These are phyloP conservation scores for Cacoxenus indagator DNA, from an alignment of 2,888 invertebrate genomes.

Conservation along the genomic window DNA sequence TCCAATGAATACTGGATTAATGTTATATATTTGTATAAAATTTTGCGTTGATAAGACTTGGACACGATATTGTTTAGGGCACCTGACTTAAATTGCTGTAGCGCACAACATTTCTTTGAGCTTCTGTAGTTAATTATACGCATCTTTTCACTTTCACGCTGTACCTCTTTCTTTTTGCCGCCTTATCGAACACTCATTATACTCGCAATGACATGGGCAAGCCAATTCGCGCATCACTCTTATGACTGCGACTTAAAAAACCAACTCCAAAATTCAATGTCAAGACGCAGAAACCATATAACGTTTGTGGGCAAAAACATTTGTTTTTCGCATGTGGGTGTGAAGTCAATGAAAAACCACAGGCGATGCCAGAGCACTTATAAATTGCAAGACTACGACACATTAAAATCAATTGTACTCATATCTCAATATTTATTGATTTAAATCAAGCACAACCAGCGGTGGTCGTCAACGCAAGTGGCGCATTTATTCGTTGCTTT, in stretches of 20 bases:
- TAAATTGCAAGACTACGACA: background rate
- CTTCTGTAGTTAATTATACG: too few species aligned
- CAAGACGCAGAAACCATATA: slow-evolving; percentile 1
- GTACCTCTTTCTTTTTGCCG: background rate
- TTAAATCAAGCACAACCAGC: background rate
- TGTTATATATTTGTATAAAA: too few species aligned
- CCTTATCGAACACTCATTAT: background rate
- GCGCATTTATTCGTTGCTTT: background rate
- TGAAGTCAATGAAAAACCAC: slow-evolving; percentile 51
- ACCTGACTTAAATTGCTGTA: background rate
- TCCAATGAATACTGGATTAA: too few species aligned
- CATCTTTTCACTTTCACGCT: background rate
- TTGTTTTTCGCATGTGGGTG: slow-evolving; percentile 48
- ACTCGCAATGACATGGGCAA: background rate
- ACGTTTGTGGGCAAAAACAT: slow-evolving; percentile 38
- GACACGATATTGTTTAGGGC: too few species aligned
- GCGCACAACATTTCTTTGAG: background rate
- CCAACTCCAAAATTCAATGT: slow-evolving; percentile 17
- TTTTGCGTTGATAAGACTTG: too few species aligned
- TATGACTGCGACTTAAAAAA: background rate
- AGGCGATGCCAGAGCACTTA: background rate
- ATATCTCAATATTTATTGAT: slow-evolving; percentile 13
- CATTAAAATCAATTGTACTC: slow-evolving; percentile 23
- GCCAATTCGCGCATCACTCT: background rate
- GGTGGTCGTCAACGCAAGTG: background rate